phyloP scores from a whole-genome alignment of 2,113 vertebrate genomes.

The Trematocara variabile region DNA sequence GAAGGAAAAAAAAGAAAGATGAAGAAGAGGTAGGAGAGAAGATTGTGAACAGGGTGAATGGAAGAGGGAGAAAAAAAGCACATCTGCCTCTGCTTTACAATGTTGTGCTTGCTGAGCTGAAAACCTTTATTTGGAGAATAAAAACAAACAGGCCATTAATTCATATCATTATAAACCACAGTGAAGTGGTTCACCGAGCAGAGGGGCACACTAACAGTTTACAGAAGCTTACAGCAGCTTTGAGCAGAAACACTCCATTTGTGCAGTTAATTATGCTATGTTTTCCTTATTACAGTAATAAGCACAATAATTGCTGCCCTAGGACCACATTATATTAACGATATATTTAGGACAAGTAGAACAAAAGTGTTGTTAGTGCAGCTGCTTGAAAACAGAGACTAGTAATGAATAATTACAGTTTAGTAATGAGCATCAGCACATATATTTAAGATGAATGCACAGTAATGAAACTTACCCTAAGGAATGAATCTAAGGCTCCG shows the following conservation, averaged over 20 bases:
- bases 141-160: conserved; percentile 56
- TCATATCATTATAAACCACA: conserved; percentile 33
- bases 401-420: neutral
- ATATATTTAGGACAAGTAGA: neutral
- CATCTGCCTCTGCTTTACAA: neutral
- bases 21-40: neutral
- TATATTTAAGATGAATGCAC: neutral
- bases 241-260: conserved; percentile 32
- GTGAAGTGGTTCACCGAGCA: conserved; percentile 26
- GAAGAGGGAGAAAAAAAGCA: neutral
- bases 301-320: neutral
- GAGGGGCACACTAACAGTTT: conserved; percentile 18
- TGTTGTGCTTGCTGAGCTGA: neutral
- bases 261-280: conserved; percentile 37
- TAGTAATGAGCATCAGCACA: neutral
- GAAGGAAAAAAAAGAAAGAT: neutral
- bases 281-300: conserved; percentile 23
- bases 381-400: neutral
- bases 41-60: neutral
- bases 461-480: conserved; percentile 80
- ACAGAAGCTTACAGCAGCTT: conserved; percentile 27
- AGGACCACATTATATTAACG: neutral
- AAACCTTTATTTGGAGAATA: conserved; percentile 34
- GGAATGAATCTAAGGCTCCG: conserved; percentile 86
- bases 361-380: neutral